Percentiles rank a stretch among this genome's conserved stretches.
Evolutionary conservation across 2,797 vertebrate species (phyloP).

Genomic region (Melanotaenia trifasciata): DNA sequence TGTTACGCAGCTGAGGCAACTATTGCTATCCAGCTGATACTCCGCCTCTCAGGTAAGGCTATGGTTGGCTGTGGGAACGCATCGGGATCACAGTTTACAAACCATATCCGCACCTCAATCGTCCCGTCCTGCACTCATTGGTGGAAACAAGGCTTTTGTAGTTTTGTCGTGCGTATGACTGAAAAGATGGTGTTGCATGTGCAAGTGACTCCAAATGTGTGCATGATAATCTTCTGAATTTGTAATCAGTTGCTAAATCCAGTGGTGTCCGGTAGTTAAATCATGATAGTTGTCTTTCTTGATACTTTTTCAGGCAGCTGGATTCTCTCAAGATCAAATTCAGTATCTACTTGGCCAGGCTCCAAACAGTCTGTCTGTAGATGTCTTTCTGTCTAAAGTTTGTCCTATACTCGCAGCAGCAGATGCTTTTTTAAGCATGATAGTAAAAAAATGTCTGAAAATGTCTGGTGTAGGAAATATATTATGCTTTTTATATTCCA

Average conservation of each 20-base stretch:
- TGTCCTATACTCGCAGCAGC: neutral
- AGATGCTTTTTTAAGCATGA: neutral
- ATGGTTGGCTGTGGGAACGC: too few species aligned
- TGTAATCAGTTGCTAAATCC: slow-evolving; percentile 55
- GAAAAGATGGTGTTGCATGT: neutral
- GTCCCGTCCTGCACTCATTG: too few species aligned
- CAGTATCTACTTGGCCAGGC: neutral
- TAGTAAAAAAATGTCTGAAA: neutral
- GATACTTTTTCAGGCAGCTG: neutral
- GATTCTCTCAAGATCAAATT: neutral
- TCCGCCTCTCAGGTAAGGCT: too few species aligned
- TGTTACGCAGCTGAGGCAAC: too few species aligned
- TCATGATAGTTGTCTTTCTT: neutral
- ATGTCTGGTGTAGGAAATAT: neutral
- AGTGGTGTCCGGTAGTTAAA: slow-evolving; percentile 37
- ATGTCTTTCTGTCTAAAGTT: neutral
- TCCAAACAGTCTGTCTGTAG: neutral
- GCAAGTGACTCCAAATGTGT: neutral
- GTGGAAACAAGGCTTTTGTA: neutral
- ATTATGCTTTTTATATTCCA: too few species aligned
- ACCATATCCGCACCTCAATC: too few species aligned
- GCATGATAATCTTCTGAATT: slow-evolving; percentile 19
- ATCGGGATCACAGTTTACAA: too few species aligned
- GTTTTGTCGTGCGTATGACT: slow-evolving; percentile 1
- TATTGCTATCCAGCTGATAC: too few species aligned